Base-by-base conservation (phyloP, 2,113 vertebrate species). In the Tachysurus fulvidraco region DNA sequence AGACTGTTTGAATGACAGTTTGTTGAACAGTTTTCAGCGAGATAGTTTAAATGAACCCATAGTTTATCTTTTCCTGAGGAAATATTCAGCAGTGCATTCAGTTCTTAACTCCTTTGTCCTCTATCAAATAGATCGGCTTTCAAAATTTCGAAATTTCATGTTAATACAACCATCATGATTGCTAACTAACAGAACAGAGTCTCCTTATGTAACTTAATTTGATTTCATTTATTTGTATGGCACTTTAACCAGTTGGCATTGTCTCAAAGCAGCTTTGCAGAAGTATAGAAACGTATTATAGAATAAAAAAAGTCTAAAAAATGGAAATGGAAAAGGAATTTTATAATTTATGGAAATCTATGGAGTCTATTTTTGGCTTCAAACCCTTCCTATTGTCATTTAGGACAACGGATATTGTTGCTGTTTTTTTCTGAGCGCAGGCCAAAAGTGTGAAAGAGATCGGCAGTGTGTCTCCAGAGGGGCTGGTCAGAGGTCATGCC, bases 401-500 rank as follows among this genome's bases (percentile, higher is more conserved):
- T 78, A 6, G n/a, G 73, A 76, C 41, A 41, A 11, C 25, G 19
- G 3, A n/a, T 25, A 25, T 46, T 44, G 21, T 41, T 44, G 9
- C 5, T 23, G 5, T 44, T 67, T 67, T 16, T 67, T 69, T 81
- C 55, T 55, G 9, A 46, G 3, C 81, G 25, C 91, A 96, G 95
- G 95, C 94, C 69, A 88, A 50, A 9, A 94, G 3, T 83, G 77
- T 86, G 64, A 46, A 1, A 11, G 95, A 96, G 3, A 83, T 95
- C 4, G 93, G 94, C 9, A 90, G 88, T 54, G 93, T 95, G 89
- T 95, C 93, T 0, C 81, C 69, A 69, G 85, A 95, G 0, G 95
- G 95, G 14, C 91, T 96, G 87, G 85, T 96, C 36, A 94, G 91
- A 88, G 95, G 95, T 76, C 96, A 96, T 1, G 95, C 95, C 2